Evolutionary conservation across 2,888 invertebrate genomes (phyloP), one percentile per base, ranked within the genome.

Genomic region (Meandrusa payeni): DNA sequence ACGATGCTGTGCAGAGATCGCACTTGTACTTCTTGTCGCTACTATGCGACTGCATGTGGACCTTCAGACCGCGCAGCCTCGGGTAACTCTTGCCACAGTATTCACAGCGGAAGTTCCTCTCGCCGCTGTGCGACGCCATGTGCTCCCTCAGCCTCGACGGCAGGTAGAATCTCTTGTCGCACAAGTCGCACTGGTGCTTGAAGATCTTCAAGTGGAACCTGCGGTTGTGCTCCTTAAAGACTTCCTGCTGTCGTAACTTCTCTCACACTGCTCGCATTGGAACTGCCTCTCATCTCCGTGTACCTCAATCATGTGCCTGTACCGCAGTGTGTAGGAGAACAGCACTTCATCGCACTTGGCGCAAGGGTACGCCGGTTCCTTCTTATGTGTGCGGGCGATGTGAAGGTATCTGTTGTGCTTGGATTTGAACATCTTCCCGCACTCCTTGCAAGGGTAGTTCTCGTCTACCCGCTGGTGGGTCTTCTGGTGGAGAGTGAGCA

Each of bases 21-120:
- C 91, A 91, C 1, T 81, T 72, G 46, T 78, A 89, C n/a, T 88
- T 88, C 41, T 88, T 82, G 41, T 90, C 89, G 0, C 76, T 81
- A 0, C 69, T 81, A 41, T 91, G 91, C 0, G 87, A 86, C 19
- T 90, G 79, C 61, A 89, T 79, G 54, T 91, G 91, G 0, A 90
- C 89, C 6, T 89, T 78, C n/a, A 85, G 37, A 0, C 78, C 80
- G 0, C 81, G 52, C 2, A 82, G 24, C 2, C 85, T 50, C 0
- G 85, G 85, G 32, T 83, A 86, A 5, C 74, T 76, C 41, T 85
- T 86, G 0, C 80, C 85, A 41, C 85, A 86, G 23, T 64, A 76
- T 5, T 83, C 83, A 20, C 85, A 85, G 0, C 81, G 43, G 6
- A 66, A 83, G 24, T 82, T 83, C 39, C 41, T 44, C n/a, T 86